Percentiles rank a stretch among this genome's conserved stretches.
phyloP scores from a whole-genome alignment of 2,888 invertebrate species.

The Drosophila nigricruria region DNA sequence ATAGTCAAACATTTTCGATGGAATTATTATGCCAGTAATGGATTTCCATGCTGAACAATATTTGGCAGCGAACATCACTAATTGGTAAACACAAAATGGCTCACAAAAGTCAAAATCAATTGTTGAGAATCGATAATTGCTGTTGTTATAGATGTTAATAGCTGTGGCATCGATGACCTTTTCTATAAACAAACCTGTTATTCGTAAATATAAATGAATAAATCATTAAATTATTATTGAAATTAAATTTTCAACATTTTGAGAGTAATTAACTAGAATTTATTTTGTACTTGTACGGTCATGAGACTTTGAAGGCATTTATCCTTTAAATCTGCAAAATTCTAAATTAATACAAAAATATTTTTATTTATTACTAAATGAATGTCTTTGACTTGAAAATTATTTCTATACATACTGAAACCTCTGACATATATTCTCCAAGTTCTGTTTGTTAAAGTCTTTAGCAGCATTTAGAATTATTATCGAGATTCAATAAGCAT shows the following conservation, averaged over 20 bases:
- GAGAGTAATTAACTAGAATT: neutral
- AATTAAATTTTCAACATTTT: neutral
- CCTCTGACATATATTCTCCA: too few relatives aligned
- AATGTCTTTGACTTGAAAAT: neutral
- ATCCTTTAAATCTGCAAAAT: neutral
- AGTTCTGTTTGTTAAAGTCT: neutral
- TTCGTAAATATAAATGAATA: neutral
- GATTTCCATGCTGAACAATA: neutral
- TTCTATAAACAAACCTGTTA: too few relatives aligned
- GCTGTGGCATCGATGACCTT: too few relatives aligned
- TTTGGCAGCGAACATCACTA: neutral
- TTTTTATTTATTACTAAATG: too few relatives aligned
- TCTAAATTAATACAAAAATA: too few relatives aligned
- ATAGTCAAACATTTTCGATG: neutral
- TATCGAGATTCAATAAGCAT: neutral
- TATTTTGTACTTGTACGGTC: neutral
- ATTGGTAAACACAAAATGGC: neutral
- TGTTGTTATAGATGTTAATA: neutral
- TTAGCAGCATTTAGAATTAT: neutral
- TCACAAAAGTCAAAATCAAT: neutral
- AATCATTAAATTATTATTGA: neutral
- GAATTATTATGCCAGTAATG: neutral
- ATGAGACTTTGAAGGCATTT: neutral
- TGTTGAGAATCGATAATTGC: neutral
- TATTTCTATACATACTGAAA: too few relatives aligned